phyloP scores from a whole-genome alignment of 2,888 invertebrate genomes.

The Tiliacea citrago region DNA sequence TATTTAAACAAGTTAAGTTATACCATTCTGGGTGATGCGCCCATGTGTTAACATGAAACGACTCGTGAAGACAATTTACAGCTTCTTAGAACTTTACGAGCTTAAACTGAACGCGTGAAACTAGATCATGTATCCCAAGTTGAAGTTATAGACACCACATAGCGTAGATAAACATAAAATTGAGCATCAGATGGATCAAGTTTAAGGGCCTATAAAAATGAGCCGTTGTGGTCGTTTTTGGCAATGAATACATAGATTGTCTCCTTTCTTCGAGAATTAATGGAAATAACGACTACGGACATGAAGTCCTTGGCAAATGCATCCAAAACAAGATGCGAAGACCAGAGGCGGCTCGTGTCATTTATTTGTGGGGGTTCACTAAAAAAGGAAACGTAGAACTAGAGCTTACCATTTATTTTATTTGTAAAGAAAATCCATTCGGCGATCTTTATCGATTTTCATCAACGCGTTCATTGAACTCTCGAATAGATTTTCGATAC shows the following conservation, averaged over 20 bases:
- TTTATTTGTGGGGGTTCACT: too few species aligned
- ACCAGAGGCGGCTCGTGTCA: too few species aligned
- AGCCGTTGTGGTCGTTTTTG: neutral
- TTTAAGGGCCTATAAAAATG: constrained; percentile 26
- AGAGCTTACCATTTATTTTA: too few species aligned
- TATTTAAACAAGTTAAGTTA: neutral
- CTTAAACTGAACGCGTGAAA: constrained; percentile 41
- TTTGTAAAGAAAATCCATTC: too few species aligned
- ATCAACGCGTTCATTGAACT: too few species aligned
- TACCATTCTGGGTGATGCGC: neutral
- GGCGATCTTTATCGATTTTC: too few species aligned
- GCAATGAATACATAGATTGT: neutral
- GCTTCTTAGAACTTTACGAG: constrained; percentile 52
- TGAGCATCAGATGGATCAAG: constrained; percentile 29
- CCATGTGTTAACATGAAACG: constrained; percentile 13
- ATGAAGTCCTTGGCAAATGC: neutral
- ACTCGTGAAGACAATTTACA: constrained; percentile 28
- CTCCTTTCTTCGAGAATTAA: neutral
- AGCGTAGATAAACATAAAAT: constrained; percentile 28
- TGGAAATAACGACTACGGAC: too few species aligned
- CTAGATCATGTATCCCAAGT: constrained; percentile 44
- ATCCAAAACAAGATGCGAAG: too few species aligned
- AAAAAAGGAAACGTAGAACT: too few species aligned
- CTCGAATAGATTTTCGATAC: too few species aligned
- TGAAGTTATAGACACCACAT: constrained; percentile 25